phyloP scores from a whole-genome alignment of 1,140 invertebrate genomes.

The Nymphalis io region DNA sequence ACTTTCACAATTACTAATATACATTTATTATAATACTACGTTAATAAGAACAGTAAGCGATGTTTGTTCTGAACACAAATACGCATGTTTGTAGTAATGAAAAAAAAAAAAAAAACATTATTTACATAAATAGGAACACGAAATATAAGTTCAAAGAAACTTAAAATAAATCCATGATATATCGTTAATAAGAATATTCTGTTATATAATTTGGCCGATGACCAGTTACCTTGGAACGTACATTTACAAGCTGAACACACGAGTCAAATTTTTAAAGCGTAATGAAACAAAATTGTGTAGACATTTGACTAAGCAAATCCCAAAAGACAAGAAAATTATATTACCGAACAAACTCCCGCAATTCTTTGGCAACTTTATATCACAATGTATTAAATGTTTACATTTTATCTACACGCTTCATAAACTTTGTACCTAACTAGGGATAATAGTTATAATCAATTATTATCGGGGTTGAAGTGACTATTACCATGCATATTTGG shows the following conservation, averaged over 20 bases:
- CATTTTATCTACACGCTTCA: slow-evolving; percentile 11
- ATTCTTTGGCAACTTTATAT: not conserved
- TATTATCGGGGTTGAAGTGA: slow-evolving; percentile 8
- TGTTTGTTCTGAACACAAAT: not conserved
- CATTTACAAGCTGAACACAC: not conserved
- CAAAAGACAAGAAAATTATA: slow-evolving; percentile 25
- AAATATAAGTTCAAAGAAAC: not conserved
- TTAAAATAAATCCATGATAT: not conserved
- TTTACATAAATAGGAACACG: not conserved
- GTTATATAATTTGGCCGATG: no score
- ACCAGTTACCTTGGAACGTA: no score
- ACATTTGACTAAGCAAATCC: slow-evolving; percentile 37
- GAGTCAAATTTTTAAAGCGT: not conserved
- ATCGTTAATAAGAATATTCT: no score
- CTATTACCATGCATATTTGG: slow-evolving; percentile 54
- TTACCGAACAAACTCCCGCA: slow-evolving; percentile 29
- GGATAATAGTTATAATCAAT: not conserved
- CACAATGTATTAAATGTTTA: not conserved
- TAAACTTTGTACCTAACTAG: slow-evolving; percentile 2
- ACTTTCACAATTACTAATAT: not conserved
- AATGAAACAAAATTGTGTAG: slow-evolving; percentile 5
- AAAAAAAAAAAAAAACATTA: not conserved
- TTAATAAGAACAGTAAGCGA: not conserved
- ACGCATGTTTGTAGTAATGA: not conserved
- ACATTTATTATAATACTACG: not conserved